Conservation (phyloP, 2,113 vertebrate genomes). For the Budorcas taxicolor region DNA sequence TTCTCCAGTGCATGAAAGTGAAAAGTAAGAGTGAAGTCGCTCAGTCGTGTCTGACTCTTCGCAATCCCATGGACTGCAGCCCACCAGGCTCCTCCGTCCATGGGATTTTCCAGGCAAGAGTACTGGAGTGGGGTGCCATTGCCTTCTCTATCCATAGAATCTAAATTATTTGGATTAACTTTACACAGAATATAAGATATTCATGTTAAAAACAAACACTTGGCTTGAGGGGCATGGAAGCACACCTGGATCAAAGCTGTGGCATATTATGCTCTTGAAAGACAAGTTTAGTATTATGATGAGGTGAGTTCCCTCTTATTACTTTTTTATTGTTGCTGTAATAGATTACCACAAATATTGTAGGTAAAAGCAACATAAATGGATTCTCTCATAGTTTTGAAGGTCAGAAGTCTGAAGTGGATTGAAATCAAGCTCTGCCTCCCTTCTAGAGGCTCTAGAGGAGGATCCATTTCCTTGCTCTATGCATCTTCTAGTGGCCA, state of each 20-base stretch:
- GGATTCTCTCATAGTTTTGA: background rate
- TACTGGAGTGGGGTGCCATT: too few species aligned
- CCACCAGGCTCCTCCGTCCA: too few species aligned
- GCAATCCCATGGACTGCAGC: too few species aligned
- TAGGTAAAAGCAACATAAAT: background rate
- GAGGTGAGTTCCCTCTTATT: background rate
- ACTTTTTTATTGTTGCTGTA: background rate
- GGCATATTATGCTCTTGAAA: background rate
- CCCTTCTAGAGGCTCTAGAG: background rate
- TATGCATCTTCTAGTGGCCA: background rate
- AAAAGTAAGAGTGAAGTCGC: too few species aligned
- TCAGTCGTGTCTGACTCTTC: fast-evolving
- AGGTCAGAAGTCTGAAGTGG: background rate
- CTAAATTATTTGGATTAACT: background rate
- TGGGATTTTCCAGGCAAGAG: too few species aligned
- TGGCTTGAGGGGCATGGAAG: background rate
- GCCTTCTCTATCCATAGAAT: background rate
- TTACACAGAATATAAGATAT: background rate
- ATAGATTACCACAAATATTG: background rate
- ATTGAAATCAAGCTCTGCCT: background rate
- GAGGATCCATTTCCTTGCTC: background rate
- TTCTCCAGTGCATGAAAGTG: too few species aligned
- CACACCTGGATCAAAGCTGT: background rate
- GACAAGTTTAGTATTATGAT: background rate
- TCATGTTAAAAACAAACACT: background rate